Conservation (phyloP, 2,888 invertebrate species). For the Apeira syringaria region DNA sequence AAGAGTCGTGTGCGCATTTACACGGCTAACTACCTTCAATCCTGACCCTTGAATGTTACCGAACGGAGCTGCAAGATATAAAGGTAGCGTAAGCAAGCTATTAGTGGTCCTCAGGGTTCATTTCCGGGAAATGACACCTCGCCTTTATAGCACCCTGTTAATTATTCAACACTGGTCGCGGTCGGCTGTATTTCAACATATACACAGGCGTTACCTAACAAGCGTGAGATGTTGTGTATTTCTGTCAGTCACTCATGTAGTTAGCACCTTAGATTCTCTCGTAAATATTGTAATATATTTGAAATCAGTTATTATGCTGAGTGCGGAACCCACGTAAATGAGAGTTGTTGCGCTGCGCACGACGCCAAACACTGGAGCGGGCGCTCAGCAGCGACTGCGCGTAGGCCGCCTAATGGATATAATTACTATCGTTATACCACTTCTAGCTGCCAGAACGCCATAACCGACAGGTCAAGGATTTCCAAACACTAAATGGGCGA, state of each 20-base stretch:
- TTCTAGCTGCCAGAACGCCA: conserved; percentile 12
- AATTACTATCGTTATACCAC: conserved; percentile 1
- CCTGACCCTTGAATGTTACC: conserved; percentile 47
- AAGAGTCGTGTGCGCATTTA: conserved; percentile 22
- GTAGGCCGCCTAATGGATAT: conserved; percentile 11
- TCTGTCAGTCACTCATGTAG: conserved; percentile 28
- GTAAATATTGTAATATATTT: conserved; percentile 31
- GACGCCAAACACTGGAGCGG: conserved; percentile 1
- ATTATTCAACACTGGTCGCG: conserved; percentile 36
- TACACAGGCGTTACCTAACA: conserved; percentile 40
- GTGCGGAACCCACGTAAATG: conserved; percentile 1
- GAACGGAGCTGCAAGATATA: conserved; percentile 19
- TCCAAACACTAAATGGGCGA: conserved; percentile 42
- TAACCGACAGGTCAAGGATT: conserved; percentile 57
- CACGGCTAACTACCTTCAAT: conserved; percentile 23
- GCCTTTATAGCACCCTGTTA: conserved; percentile 36
- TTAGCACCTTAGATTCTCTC: conserved; percentile 34
- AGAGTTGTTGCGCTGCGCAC: conserved; percentile 1
- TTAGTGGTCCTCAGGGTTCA: conserved; percentile 37
- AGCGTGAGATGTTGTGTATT: conserved; percentile 31
- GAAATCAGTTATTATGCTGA: conserved; percentile 4
- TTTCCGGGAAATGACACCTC: conserved; percentile 62
- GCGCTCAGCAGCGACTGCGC: not conserved
- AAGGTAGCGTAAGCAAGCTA: conserved; percentile 48
- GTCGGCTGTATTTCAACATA: conserved; percentile 35